phyloP scores from a whole-genome alignment of 2,888 invertebrate species.

The Myopa tessellatipennis region DNA sequence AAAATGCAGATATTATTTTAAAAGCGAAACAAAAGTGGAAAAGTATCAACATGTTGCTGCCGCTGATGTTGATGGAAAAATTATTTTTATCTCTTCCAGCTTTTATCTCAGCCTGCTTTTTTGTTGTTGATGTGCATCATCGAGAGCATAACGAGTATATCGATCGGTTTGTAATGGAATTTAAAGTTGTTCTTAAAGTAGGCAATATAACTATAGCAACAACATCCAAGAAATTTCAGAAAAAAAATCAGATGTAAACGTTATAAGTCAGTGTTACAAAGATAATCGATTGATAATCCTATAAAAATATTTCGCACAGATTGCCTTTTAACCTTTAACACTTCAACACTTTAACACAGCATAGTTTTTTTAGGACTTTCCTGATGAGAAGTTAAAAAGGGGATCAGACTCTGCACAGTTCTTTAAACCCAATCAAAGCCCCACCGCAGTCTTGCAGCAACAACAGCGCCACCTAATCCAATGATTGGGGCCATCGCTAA shows the following conservation, averaged over 20 bases:
- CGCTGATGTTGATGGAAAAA: not conserved
- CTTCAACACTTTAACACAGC: too few relatives aligned
- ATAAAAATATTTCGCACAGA: too few relatives aligned
- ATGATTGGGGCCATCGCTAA: too few relatives aligned
- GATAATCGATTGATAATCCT: too few relatives aligned
- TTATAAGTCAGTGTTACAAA: too few relatives aligned
- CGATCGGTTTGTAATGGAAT: not conserved
- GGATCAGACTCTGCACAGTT: not conserved
- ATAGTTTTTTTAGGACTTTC: too few relatives aligned
- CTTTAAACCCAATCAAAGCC: not conserved
- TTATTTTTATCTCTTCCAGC: not conserved
- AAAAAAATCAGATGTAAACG: not conserved
- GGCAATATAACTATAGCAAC: not conserved
- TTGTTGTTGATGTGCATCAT: not conserved
- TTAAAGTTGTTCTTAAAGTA: too few relatives aligned
- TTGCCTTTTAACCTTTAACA: too few relatives aligned
- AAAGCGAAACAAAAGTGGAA: not conserved
- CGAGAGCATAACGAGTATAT: not conserved
- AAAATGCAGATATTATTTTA: slow-evolving; percentile 4
- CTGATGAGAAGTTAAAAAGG: too few relatives aligned
- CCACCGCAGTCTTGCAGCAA: not conserved
- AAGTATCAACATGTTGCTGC: not conserved
- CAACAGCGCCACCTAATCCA: not conserved
- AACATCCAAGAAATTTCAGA: not conserved
- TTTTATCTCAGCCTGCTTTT: not conserved